Base-by-base conservation (phyloP, 1,140 invertebrate species). In the Limonius californicus region DNA sequence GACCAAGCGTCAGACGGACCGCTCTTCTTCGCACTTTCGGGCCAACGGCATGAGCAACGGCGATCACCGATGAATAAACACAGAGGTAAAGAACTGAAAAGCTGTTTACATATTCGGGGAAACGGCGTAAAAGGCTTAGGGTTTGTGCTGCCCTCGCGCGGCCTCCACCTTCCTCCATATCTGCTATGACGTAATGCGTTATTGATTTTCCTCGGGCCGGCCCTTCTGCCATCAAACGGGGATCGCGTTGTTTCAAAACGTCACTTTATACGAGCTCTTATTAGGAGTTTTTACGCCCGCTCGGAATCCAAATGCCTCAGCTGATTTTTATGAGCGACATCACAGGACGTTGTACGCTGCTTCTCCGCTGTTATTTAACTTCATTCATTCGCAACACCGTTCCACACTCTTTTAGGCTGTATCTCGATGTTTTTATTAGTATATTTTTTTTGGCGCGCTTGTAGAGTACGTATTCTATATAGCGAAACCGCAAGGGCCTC, bases 101-200 rank as follows among this genome's bases (percentile, higher is more conserved):
- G 8, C 35, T 39, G 35, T 39, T 39, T 39, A 39, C 35, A 39
- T 14, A 39, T 39, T 12, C 19, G 47, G 4, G 43, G 47, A 20
- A 20, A 23, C 2, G 18, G 3, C 18, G 30, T 14, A 16, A 30
- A 27, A 30, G 54, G 30, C 54, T 30, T 27, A 35, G 19, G 15
- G 30, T 27, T 35, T 15, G 21, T 55, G 54, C 30, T 55, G 54
- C 54, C 54, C 54, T 55, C 30, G 54, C 54, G 21, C 54, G 54
- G 21, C 6, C 11, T 35, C 20, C 14, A 35, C 54, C 54, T n/a
- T 20, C 50, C 54, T 16, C 12, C 14, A 39, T 50, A 19, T 30
- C 15, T 27, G 62, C 67, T 68, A 66, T 68, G 67, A 68, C 67
- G 67, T 68, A 61, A 63, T 59, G 65, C 58, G 65, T 53, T 68